Evolutionary conservation across 1,140 invertebrate species (phyloP).

Genomic region (Drosophila nigromelanica): DNA sequence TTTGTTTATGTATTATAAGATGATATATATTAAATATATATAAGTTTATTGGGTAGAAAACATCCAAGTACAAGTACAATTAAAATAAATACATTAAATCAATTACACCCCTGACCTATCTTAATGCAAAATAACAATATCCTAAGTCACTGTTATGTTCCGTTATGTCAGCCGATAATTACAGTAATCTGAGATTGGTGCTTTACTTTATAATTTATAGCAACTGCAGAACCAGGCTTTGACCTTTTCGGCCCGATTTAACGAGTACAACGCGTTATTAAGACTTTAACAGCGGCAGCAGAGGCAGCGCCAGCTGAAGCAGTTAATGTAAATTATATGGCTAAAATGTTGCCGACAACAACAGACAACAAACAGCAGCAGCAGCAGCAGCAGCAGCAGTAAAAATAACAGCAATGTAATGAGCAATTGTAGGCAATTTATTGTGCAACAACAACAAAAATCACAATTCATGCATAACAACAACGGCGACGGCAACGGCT

Average conservation of each 20-base stretch:
- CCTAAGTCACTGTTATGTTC: neutral
- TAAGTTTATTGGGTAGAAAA: too few species aligned
- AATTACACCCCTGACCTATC: neutral
- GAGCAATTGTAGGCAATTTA: slow-evolving; percentile 39
- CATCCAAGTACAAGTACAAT: neutral
- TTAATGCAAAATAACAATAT: neutral
- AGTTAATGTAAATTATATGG: slow-evolving; percentile 44
- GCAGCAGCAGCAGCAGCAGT: slow-evolving; percentile 1
- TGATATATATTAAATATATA: too few species aligned
- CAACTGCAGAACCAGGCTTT: slow-evolving; percentile 13
- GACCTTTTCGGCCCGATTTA: slow-evolving; percentile 23
- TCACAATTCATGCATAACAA: slow-evolving; percentile 35
- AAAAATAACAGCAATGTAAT: slow-evolving; percentile 33
- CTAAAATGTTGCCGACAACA: slow-evolving; percentile 22
- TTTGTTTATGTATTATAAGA: too few species aligned
- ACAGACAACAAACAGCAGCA: neutral
- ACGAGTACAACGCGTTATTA: neutral
- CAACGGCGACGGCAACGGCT: slow-evolving; percentile 16
- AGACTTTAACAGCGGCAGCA: slow-evolving; percentile 2
- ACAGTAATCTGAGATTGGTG: neutral
- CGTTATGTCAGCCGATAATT: slow-evolving; percentile 12
- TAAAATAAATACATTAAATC: neutral
- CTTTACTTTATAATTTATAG: slow-evolving; percentile 17
- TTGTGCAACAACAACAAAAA: slow-evolving; percentile 25
- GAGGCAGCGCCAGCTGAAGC: neutral